phyloP scores from a whole-genome alignment of 2,797 vertebrate species.

The Rhyacichthys aspro region DNA sequence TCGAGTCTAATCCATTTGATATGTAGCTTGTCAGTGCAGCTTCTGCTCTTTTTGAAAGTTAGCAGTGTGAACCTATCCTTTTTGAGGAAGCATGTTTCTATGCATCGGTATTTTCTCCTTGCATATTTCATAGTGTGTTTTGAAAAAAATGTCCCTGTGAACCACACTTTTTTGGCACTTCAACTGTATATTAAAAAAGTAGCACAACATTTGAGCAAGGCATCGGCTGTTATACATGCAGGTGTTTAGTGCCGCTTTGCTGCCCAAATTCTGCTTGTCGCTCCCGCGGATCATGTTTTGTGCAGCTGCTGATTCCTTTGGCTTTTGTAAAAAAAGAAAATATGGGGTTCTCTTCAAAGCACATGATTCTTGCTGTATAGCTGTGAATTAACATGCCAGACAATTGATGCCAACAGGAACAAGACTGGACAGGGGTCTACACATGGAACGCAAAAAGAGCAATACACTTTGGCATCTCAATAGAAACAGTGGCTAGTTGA shows the following conservation, averaged over 20 bases:
- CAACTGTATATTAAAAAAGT: conserved; percentile 53
- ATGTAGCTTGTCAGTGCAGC: conserved; percentile 70
- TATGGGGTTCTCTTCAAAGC: conserved; percentile 57
- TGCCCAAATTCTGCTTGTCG: conserved; percentile 40
- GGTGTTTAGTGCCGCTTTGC: conserved; percentile 56
- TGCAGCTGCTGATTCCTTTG: conserved; percentile 43
- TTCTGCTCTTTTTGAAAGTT: conserved; percentile 58
- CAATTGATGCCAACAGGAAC: conserved; percentile 46
- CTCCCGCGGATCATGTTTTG: conserved; percentile 45
- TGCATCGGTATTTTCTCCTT: conserved; percentile 64
- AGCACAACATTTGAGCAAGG: conserved; percentile 57
- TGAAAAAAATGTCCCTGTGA: conserved; percentile 61
- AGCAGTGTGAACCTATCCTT: conserved; percentile 55
- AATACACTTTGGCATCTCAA: conserved; percentile 67
- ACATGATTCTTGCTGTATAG: conserved; percentile 58
- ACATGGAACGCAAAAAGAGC: conserved; percentile 64
- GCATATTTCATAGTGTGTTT: conserved; percentile 68
- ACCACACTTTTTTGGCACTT: conserved; percentile 66
- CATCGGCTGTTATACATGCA: conserved; percentile 50
- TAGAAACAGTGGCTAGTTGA: conserved; percentile 67
- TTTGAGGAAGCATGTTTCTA: conserved; percentile 74
- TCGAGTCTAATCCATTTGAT: conserved; percentile 54
- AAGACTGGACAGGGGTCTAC: conserved; percentile 39
- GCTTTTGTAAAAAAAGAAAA: conserved; percentile 58
- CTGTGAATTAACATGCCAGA: conserved; percentile 61